phyloP scores from a whole-genome alignment of 2,888 invertebrate genomes.

The Protophormia terraenovae region DNA sequence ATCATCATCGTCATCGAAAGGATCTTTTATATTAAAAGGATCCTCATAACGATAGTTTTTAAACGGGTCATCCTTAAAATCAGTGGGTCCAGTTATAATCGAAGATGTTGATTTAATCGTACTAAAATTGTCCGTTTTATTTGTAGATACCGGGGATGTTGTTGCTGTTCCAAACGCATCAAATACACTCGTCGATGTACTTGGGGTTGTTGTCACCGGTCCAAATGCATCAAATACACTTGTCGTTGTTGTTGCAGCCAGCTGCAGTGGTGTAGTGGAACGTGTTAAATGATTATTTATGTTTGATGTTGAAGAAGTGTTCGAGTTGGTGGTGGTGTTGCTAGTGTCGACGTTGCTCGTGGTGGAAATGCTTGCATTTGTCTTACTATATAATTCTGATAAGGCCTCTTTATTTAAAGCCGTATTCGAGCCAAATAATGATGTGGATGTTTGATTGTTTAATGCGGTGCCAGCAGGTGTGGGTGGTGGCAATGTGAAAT shows the following conservation, averaged over 20 bases:
- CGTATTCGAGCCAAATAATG: conserved; percentile 58
- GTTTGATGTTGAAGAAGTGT: conserved; percentile 69
- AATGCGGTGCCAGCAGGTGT: not conserved
- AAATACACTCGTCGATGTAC: conserved; percentile 45
- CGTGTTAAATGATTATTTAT: conserved; percentile 76
- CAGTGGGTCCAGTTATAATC: conserved; percentile 80
- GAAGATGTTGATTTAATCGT: conserved; percentile 65
- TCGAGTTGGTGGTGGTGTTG: conserved; percentile 46
- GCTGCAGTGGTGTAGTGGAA: conserved; percentile 77
- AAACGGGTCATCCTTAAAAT: conserved; percentile 95
- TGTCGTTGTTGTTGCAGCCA: conserved; percentile 65
- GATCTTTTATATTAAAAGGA: conserved; percentile 90
- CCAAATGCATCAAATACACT: too few relatives aligned
- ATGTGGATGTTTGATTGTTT: conserved; percentile 55
- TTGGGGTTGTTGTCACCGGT: not conserved
- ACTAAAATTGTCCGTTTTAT: conserved; percentile 43
- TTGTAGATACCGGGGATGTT: conserved; percentile 41
- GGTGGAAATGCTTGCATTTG: conserved; percentile 62
- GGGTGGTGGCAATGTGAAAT: conserved; percentile 50
- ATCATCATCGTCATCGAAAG: conserved; percentile 86
- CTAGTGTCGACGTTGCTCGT: conserved; percentile 48
- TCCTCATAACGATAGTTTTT: conserved; percentile 94
- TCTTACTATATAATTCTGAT: conserved; percentile 59
- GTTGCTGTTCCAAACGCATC: conserved; percentile 59
- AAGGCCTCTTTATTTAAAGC: conserved; percentile 49